Evolutionary conservation across 1,140 invertebrate genomes (phyloP).

Genomic region (Nasonia giraulti): DNA sequence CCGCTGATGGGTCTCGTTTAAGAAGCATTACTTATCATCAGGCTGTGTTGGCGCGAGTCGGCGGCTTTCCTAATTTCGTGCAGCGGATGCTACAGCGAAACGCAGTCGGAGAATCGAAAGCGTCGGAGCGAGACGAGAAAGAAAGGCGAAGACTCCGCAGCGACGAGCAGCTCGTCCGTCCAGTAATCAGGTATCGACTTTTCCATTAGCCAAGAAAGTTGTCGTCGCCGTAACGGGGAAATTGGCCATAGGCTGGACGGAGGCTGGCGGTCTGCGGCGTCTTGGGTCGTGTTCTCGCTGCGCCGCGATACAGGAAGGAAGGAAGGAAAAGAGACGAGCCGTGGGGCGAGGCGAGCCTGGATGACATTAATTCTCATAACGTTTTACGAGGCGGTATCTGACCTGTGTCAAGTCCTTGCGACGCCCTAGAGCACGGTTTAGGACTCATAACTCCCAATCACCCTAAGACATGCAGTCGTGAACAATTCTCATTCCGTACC

Average conservation of each 20-base stretch:
- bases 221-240: conserved; percentile 68
- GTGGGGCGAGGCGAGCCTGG: conserved; percentile 49
- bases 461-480: conserved; percentile 71
- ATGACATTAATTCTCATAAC: conserved; percentile 74
- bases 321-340: conserved; percentile 50
- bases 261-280: conserved; percentile 45
- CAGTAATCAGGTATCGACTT: conserved; percentile 71
- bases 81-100: no score
- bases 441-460: conserved; percentile 74
- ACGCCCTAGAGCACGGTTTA: conserved; percentile 69
- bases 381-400: conserved; percentile 73
- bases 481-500: conserved; percentile 57
- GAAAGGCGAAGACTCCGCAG: neutral
- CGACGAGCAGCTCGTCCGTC: conserved; percentile 38
- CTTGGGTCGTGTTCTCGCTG: conserved; percentile 31
- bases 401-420: conserved; percentile 72
- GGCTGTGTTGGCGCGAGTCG: neutral
- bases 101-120: neutral
- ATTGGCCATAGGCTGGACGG: conserved; percentile 62
- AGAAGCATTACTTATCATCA: neutral
- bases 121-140: no score
- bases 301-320: conserved; percentile 53
- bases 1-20: neutral
- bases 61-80: no score
- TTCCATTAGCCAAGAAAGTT: conserved; percentile 71